Percentiles rank a stretch among this genome's conserved stretches.
phyloP scores from a whole-genome alignment of 2,888 invertebrate species.

The Eilema sororculum region DNA sequence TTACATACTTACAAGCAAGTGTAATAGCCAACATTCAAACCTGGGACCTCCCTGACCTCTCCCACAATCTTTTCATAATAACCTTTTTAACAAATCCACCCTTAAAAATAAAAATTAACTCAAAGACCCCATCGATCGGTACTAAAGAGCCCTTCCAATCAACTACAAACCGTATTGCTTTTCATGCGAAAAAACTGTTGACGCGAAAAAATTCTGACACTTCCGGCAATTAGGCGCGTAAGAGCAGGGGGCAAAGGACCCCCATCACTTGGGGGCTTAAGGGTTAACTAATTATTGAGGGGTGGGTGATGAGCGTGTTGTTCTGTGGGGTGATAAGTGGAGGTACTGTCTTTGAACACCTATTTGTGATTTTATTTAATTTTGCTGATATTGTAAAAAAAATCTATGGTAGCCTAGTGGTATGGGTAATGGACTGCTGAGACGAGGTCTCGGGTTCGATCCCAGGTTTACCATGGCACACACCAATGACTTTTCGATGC shows the following conservation, averaged over 20 bases:
- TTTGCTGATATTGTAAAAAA: not conserved
- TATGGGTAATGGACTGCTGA: no score
- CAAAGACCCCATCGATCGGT: not conserved
- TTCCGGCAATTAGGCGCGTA: constrained; percentile 54
- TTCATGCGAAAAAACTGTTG: constrained; percentile 54
- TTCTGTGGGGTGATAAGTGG: constrained; percentile 1
- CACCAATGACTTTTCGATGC: no score
- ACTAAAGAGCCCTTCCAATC: constrained; percentile 11
- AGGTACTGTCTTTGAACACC: not conserved
- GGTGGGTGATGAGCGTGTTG: constrained; percentile 16
- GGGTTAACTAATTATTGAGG: constrained; percentile 65
- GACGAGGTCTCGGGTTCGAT: no score
- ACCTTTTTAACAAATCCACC: not conserved
- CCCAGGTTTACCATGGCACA: no score
- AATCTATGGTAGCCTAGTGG: no score
- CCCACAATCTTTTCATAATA: no score
- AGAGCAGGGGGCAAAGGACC: constrained; percentile 32
- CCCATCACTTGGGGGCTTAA: constrained; percentile 39
- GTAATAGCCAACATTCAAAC: no score
- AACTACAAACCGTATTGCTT: constrained; percentile 32
- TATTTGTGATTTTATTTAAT: not conserved
- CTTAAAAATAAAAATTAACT: not conserved
- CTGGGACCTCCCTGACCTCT: no score
- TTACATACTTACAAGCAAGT: no score
- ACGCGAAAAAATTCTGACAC: constrained; percentile 42